Evolutionary conservation across 2,797 vertebrate genomes (phyloP).

Genomic region (Gymnopithys bicolor): DNA sequence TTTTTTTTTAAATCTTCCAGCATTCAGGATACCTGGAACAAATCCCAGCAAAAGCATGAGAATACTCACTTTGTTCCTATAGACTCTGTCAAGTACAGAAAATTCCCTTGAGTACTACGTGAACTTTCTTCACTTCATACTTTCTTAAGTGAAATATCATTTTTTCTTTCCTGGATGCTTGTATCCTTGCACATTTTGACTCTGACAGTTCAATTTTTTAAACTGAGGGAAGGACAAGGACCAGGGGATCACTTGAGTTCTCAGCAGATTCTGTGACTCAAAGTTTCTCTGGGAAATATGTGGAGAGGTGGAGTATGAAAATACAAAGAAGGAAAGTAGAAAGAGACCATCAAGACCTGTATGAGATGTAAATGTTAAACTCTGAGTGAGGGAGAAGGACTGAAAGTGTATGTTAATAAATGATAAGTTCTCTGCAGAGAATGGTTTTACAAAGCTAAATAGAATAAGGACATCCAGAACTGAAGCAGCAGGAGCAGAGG

Average conservation of each 20-base stretch:
- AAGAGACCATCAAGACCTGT: neutral
- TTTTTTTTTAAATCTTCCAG: neutral
- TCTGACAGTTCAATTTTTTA: neutral
- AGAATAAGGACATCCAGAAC: neutral
- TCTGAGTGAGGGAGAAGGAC: neutral
- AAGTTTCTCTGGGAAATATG: neutral
- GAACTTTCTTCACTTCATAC: neutral
- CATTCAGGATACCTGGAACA: neutral
- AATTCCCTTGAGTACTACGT: neutral
- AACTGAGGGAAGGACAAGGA: neutral
- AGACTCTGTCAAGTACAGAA: neutral
- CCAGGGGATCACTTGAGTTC: neutral
- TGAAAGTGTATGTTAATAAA: neutral
- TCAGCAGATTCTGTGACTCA: neutral
- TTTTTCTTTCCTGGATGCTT: neutral
- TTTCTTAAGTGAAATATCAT: neutral
- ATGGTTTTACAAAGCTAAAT: conserved; percentile 26
- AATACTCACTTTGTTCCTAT: neutral
- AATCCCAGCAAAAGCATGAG: neutral
- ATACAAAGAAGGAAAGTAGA: neutral
- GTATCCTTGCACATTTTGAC: neutral
- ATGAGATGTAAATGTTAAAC: neutral
- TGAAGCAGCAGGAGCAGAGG: neutral
- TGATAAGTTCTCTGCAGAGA: neutral
- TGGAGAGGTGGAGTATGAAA: rapidly evolving